These are phyloP conservation scores for Nephrotoma appendiculata DNA, from an alignment of 2,888 invertebrate genomes.

Conservation along the genomic window DNA sequence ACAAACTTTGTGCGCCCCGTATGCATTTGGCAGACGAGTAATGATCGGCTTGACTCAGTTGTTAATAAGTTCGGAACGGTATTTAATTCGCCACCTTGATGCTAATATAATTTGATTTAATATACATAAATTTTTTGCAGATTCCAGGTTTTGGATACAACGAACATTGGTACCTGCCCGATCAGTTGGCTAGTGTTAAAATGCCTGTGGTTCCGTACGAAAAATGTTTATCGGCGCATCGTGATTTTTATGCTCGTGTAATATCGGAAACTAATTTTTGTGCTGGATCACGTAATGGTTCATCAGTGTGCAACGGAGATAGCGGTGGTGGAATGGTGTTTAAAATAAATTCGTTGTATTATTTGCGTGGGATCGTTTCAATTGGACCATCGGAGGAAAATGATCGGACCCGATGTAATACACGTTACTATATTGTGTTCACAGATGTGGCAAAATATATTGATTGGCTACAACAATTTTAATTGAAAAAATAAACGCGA, in stretches of 20 bases:
- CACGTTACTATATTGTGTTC: slow-evolving; percentile 33
- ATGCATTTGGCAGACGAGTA: background rate
- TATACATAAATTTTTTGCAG: background rate
- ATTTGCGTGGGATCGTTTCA: slow-evolving; percentile 14
- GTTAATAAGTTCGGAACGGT: background rate
- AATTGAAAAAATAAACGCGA: background rate
- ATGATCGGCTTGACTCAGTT: background rate
- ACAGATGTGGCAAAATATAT: slow-evolving; percentile 29
- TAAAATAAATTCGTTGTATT: slow-evolving; percentile 6
- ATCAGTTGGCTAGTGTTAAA: slow-evolving; percentile 17
- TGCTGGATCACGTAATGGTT: slow-evolving; percentile 17
- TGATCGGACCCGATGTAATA: slow-evolving; percentile 28
- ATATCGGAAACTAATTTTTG: slow-evolving; percentile 11
- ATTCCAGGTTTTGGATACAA: slow-evolving; percentile 30
- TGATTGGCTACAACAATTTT: slow-evolving; percentile 20
- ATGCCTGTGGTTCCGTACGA: slow-evolving; percentile 24
- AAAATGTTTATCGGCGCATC: slow-evolving; percentile 18
- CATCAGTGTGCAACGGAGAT: slow-evolving; percentile 38
- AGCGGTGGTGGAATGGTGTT: slow-evolving; percentile 37
- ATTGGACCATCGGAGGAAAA: slow-evolving; percentile 15
- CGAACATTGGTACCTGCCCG: slow-evolving; percentile 12
- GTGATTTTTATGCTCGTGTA: slow-evolving; percentile 11
- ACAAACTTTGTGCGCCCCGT: background rate
- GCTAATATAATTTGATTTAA: too few species aligned
- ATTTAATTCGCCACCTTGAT: too few species aligned